Base-by-base conservation (phyloP, 2,797 vertebrate species). In the Scarus forsteni region DNA sequence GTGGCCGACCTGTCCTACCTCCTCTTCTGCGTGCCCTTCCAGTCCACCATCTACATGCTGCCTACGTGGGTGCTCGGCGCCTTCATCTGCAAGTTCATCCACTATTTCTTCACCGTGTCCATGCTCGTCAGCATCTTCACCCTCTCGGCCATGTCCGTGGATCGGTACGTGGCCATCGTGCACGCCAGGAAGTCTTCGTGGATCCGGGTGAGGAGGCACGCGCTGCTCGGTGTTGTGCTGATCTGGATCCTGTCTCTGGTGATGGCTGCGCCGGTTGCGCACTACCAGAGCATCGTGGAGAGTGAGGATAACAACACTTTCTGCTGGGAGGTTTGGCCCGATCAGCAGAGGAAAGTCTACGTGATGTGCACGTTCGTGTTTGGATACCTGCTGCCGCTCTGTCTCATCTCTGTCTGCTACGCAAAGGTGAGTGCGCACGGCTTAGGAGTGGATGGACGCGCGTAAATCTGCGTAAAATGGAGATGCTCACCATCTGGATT, bases 111-210 rank as follows among this genome's bases (percentile, higher is more conserved):
- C 90, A 99, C 97, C 0, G 95, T 98, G 36, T 98, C 96, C 73
- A 98, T 99, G 97, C 88, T 99, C 85, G 97, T 99, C 78, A 99
- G 97, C 85, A 95, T 98, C 60, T 99, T 99, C 91, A 98, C 97
- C 0, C 91, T 98, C 66, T 96, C 96, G 0, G 96, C 97, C 2
- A 98, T 98, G 97, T 97, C 97, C 0, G 97, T 98, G 92, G 97
- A 99, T 92, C 96, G 97, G 15, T 99, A 99, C 1, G 95, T 99
- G 90, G 97, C 97, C 88, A 96, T 99, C 2, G 97, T 98, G 55
- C 97, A 97, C 87, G 95, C 96, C 5, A 93, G 96, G 15, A 96
- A 94, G 62, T 95, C 97, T 40, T 95, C 95, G 0, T 88, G 90
- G 3, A 93, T 99, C 76, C 92, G 97, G 0, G 91, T 97, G 6